Percentiles rank a stretch among this genome's conserved stretches.
These are phyloP conservation scores for Himantopus leucocephalus DNA, from an alignment of 2,113 vertebrate genomes.

Conservation along the genomic window DNA sequence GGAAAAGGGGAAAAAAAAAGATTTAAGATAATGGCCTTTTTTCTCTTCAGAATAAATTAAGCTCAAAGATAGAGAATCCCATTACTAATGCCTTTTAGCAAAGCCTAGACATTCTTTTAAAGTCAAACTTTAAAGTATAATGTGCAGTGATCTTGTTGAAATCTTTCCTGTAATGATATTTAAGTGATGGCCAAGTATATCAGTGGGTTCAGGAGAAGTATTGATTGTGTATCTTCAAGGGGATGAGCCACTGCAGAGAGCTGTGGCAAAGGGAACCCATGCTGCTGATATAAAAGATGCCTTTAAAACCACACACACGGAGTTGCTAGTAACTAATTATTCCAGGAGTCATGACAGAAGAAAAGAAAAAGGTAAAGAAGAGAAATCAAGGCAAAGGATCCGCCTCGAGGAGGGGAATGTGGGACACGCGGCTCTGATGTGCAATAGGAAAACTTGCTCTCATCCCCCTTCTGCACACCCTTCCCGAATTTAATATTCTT, in stretches of 20 bases:
- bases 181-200: constrained; percentile 77
- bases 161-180: constrained; percentile 80
- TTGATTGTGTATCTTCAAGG: constrained; percentile 72
- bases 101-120: constrained; percentile 76
- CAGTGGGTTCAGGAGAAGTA: constrained; percentile 70
- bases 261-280: constrained; percentile 24
- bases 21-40: constrained; percentile 82
- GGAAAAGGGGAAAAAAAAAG: constrained; percentile 52
- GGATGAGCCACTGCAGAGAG: constrained; percentile 28
- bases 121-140: constrained; percentile 79
- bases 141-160: constrained; percentile 71
- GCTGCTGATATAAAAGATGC: constrained; percentile 27
- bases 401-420: constrained; percentile 40
- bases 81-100: constrained; percentile 81
- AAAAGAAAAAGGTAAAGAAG: constrained; percentile 8
- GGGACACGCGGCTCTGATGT: neutral
- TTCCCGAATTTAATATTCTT: constrained; percentile 43
- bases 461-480: neutral
- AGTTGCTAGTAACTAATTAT: constrained; percentile 43
- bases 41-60: constrained; percentile 82
- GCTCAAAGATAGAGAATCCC: constrained; percentile 77
- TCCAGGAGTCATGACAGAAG: constrained; percentile 32
- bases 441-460: neutral
- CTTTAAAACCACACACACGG: constrained; percentile 5
- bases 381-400: constrained; percentile 40